phyloP scores from a whole-genome alignment of 2,797 vertebrate species.

The Xerus rutilus region DNA sequence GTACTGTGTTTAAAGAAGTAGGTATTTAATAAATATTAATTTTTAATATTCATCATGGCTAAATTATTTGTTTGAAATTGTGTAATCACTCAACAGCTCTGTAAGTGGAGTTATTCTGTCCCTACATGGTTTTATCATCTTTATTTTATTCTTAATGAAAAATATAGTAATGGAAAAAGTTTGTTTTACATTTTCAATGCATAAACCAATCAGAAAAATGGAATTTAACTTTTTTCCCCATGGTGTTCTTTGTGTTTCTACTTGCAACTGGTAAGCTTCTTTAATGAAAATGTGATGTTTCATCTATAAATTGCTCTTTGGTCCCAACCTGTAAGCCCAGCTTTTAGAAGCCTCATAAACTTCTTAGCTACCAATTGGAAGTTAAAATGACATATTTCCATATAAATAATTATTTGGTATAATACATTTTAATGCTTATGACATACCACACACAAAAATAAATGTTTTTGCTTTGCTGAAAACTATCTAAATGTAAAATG shows the following conservation, averaged over 20 bases:
- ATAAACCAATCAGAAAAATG: constrained; percentile 11
- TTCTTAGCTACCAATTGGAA: constrained; percentile 77
- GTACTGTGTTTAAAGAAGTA: neutral
- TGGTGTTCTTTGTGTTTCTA: neutral
- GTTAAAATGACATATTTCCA: constrained; percentile 72
- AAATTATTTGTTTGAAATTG: constrained; percentile 15
- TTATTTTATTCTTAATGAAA: constrained; percentile 17
- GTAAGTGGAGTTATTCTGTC: neutral
- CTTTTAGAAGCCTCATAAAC: constrained; percentile 64
- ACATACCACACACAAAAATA: constrained; percentile 83
- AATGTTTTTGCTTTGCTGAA: constrained; percentile 76
- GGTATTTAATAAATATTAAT: neutral
- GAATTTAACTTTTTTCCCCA: neutral
- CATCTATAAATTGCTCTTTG: constrained; percentile 1
- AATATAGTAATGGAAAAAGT: neutral
- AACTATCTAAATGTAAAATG: constrained; percentile 77
- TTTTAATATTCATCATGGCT: neutral
- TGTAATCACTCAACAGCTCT: neutral
- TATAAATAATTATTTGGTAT: constrained; percentile 83
- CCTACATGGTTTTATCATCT: neutral
- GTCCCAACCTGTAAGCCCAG: constrained; percentile 63
- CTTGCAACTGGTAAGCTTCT: constrained; percentile 51
- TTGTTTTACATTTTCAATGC: neutral
- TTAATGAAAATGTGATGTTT: neutral
- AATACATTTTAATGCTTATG: constrained; percentile 70